phyloP scores from a whole-genome alignment of 2,113 vertebrate genomes.

The Lipotes vexillifer region DNA sequence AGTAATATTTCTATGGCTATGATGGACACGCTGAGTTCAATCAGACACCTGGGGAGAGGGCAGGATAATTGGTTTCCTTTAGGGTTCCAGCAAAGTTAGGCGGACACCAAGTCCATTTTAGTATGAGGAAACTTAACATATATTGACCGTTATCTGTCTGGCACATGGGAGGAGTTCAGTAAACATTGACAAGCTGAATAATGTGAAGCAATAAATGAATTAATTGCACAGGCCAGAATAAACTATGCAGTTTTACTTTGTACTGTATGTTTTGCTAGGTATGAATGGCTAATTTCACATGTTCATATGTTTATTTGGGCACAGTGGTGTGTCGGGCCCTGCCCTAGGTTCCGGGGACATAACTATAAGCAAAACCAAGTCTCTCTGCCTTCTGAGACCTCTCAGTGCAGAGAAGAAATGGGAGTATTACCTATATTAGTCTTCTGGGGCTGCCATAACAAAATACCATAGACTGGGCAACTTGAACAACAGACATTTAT shows the following conservation, averaged over 20 bases:
- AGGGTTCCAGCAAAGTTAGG: background rate
- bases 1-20: conserved; percentile 15
- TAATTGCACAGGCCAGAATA: background rate
- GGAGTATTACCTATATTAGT: background rate
- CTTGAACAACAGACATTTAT: background rate
- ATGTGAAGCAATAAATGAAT: background rate
- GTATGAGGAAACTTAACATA: background rate
- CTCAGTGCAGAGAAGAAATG: background rate
- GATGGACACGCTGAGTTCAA: background rate
- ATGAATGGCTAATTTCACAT: background rate
- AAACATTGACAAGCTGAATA: background rate
- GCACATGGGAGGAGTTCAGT: background rate
- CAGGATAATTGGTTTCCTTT: conserved; percentile 47
- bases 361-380: background rate
- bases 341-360: background rate
- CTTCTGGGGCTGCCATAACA: background rate
- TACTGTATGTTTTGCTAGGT: background rate
- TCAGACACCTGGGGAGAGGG: background rate
- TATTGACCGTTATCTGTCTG: background rate
- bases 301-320: background rate
- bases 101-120: background rate
- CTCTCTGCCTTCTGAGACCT: background rate
- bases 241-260: background rate
- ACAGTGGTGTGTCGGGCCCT: background rate
- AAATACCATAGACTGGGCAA: background rate